A percentile compares a stretch with the other conserved stretches of the same genome.
phyloP scores from a whole-genome alignment of 2,113 vertebrate species.

The human (Homo sapiens) region GRCh38 chr5:51487501-51488000 shows the following conservation, averaged over 20 bases:
- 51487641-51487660: not conserved
- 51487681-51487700: not conserved
- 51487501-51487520: not conserved
- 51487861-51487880: not conserved
- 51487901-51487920: slow-evolving; percentile 7
- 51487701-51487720: not conserved
- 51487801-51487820: not conserved
- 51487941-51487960: not conserved
- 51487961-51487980: not conserved
- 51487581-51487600: not conserved
- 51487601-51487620: not conserved
- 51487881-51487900: not conserved
- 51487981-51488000: not conserved
- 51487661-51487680: not conserved
- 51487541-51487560: not conserved
- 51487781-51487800: not conserved
- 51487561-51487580: not conserved
- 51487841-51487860: not conserved
- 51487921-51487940: not conserved
- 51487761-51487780: not conserved
- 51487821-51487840: not conserved
- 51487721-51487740: not conserved
- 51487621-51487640: slow-evolving; percentile 1
- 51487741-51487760: not conserved
- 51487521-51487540: not conserved